A percentile compares a stretch with the other conserved stretches of the same genome.
These are phyloP conservation scores for Drosophila siamana DNA, from an alignment of 2,888 invertebrate genomes.

Conservation along the genomic window DNA sequence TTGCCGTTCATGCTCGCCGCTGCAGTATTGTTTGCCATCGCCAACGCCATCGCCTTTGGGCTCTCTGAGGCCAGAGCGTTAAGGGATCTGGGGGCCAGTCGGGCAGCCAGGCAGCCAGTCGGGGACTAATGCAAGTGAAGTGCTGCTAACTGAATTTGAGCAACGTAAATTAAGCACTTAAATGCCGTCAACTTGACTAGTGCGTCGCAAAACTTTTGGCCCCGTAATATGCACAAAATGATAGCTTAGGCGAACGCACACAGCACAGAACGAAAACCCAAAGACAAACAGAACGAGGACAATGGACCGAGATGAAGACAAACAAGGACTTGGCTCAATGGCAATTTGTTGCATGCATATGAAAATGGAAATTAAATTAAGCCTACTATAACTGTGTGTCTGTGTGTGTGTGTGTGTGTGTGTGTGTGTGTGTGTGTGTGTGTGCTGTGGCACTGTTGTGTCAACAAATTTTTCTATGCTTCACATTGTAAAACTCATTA, in stretches of 20 bases:
- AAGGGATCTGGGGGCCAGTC: not conserved
- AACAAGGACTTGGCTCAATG: constrained; percentile 63
- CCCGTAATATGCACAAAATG: constrained; percentile 29
- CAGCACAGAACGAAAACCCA: not conserved
- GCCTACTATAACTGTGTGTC: constrained; percentile 32
- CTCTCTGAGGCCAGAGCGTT: too few relatives aligned
- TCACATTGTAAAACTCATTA: constrained; percentile 78
- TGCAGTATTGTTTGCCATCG: too few relatives aligned
- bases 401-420: constrained; percentile 10
- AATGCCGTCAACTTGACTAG: constrained; percentile 41
- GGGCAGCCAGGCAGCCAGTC: too few relatives aligned
- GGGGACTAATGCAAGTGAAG: constrained; percentile 17
- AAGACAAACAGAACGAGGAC: constrained; percentile 1
- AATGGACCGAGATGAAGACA: constrained; percentile 42
- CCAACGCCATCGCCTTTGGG: too few relatives aligned
- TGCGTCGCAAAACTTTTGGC: constrained; percentile 24
- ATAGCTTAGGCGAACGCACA: constrained; percentile 13
- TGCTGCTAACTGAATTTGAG: constrained; percentile 52
- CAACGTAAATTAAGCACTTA: constrained; percentile 66
- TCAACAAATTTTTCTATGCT: constrained; percentile 64
- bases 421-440: constrained; percentile 14
- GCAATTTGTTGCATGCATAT: constrained; percentile 53
- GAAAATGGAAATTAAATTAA: constrained; percentile 73
- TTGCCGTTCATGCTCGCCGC: too few relatives aligned
- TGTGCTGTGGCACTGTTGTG: constrained; percentile 43